Percentiles rank a stretch among this genome's conserved stretches.
phyloP scores from a whole-genome alignment of 1,140 invertebrate genomes.

The Drosophila pallidifrons region DNA sequence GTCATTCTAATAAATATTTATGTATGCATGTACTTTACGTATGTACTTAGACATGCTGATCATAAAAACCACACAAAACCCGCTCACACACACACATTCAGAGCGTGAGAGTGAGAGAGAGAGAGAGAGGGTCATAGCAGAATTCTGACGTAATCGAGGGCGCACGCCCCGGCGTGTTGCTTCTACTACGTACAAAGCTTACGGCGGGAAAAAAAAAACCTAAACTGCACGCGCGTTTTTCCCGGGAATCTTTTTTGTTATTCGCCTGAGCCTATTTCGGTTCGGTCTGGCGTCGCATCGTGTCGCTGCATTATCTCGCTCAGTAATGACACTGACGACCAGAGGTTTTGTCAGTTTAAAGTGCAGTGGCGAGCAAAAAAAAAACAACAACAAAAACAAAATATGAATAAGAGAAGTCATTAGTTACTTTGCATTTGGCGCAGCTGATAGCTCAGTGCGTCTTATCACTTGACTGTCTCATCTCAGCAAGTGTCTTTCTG shows the following conservation, averaged over 20 bases:
- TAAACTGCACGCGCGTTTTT: conserved; percentile 75
- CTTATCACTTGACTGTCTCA: conserved; percentile 36
- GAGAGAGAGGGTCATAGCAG: conserved; percentile 12
- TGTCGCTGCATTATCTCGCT: conserved; percentile 56
- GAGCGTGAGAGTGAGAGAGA: conserved; percentile 26
- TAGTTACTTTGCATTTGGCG: conserved; percentile 78
- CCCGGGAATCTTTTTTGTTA: conserved; percentile 60
- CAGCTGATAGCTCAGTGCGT: conserved; percentile 65
- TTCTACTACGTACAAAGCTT: conserved; percentile 30
- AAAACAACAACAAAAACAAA: conserved; percentile 16
- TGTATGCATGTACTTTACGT: conserved; percentile 20
- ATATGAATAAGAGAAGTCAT: conserved; percentile 37
- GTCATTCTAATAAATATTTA: conserved; percentile 39
- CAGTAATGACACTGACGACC: conserved; percentile 73
- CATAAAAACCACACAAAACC: conserved; percentile 5
- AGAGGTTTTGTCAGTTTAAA: conserved; percentile 58
- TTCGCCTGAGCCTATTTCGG: conserved; percentile 62
- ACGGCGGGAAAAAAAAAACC: conserved; percentile 74
- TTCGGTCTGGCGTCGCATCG: conserved; percentile 45
- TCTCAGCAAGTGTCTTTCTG: not conserved
- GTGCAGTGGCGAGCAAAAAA: conserved; percentile 60
- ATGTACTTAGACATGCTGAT: conserved; percentile 6
- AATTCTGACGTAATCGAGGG: conserved; percentile 72
- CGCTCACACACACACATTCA: not conserved
- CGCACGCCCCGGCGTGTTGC: conserved; percentile 55